A percentile compares a stretch with the other conserved stretches of the same genome.
These are phyloP conservation scores for Amphipoea lucens DNA, from an alignment of 2,888 invertebrate genomes.

Conservation along the genomic window DNA sequence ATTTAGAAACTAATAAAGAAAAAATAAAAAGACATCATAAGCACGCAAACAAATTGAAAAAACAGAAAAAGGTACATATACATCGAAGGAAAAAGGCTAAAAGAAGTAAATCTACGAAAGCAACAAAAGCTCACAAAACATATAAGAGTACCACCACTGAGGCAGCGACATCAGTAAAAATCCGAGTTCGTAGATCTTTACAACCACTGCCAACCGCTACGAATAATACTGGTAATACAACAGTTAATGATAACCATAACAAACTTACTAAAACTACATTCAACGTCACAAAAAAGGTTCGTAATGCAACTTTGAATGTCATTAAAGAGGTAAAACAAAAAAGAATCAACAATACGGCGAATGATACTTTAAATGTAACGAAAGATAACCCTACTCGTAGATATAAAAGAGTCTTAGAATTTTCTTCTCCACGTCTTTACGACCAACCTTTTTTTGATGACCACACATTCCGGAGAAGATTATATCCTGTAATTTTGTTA, in stretches of 20 bases:
- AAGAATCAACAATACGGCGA: background rate
- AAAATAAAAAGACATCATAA: background rate
- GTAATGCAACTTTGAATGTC: background rate
- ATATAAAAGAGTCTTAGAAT: background rate
- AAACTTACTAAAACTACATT: background rate
- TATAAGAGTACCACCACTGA: background rate
- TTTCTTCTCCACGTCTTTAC: background rate
- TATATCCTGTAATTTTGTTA: background rate
- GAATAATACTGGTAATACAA: background rate
- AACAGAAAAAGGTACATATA: background rate
- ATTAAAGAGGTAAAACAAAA: background rate
- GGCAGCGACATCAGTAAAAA: background rate
- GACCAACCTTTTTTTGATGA: constrained; percentile 4
- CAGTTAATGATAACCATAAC: background rate
- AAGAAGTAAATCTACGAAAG: background rate
- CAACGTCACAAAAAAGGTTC: background rate
- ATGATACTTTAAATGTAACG: background rate
- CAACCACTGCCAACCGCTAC: too few species aligned
- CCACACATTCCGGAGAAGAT: background rate
- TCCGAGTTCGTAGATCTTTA: background rate
- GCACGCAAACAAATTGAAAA: background rate
- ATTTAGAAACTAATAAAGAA: background rate
- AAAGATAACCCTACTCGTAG: background rate
- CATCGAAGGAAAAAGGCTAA: too few species aligned
- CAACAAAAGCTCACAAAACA: background rate